Base-by-base conservation (phyloP, 2,797 vertebrate genomes). In the Babyrousa celebensis region DNA sequence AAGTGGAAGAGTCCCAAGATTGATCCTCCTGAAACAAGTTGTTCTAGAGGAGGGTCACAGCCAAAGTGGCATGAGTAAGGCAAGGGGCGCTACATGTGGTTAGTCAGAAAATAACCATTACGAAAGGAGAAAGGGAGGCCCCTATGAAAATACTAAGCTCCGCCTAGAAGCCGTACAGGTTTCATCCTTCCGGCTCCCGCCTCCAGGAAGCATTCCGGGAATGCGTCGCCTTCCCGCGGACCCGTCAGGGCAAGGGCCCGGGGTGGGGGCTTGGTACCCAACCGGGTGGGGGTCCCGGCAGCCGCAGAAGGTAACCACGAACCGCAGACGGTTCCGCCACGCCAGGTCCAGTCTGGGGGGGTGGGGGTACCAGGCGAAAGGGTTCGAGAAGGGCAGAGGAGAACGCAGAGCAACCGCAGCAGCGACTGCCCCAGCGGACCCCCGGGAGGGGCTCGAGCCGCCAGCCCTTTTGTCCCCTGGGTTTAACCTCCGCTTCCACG, bases 161-260 rank as follows among this genome's bases (percentile, higher is more conserved):
- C 0, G 4, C 43, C 23, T 5, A 1, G 23, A 48, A 3, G 58
- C 36, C 15, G n/a, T 1, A 40, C 25, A 5, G 17, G 17, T 1
- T 54, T 25, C n/a, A 5, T 15, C 3, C 6, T 70, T 12, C 3
- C 1, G 11, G 14, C 52, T 12, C 12, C 0, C 6, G 78, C 63
- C 58, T 77, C 58, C 67, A 29, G 82, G 54, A 75, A 87, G 89
- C 36, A 52, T 43, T 36, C 58, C 4, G 0, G 56, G 43, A 32
- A 23, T 3, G 62, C 40, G 48, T 48, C 29, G 8, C 18, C 60
- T 40, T n/a, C 48, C 65, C 15, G 17, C 36, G 8, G 74, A 25
- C 9, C 40, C 20, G 1, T 18, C 32, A 2, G 12, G 52, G 11
- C 20, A 12, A 11, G 8, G n/a, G 5, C 32, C 11, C 8, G 67